Percentiles rank a stretch among this genome's conserved stretches.
Evolutionary conservation across 1,140 invertebrate species (phyloP).

Genomic region (Drosophila virilis): DNA sequence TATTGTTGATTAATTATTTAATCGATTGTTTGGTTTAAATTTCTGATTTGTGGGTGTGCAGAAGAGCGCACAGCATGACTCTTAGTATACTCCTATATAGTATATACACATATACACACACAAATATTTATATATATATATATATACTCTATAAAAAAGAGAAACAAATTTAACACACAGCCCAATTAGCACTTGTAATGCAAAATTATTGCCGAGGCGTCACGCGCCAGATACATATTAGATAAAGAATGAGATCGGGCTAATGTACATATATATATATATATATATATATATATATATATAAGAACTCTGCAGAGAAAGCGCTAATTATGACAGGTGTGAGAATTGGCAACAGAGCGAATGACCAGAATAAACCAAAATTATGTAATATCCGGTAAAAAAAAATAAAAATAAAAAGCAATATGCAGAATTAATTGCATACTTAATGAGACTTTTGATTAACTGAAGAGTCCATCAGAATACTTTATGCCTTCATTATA

Average conservation of each 20-base stretch:
- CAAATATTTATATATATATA: neutral
- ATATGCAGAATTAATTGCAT: neutral
- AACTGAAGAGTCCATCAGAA: neutral
- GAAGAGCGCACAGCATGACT: too few relatives aligned
- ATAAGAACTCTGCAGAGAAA: constrained; percentile 40
- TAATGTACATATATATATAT: neutral
- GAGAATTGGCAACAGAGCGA: constrained; percentile 9
- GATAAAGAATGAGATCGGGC: neutral
- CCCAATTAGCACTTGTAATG: constrained; percentile 58
- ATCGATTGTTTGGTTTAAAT: neutral
- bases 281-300: neutral
- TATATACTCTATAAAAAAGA: neutral
- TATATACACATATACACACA: neutral
- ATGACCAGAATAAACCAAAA: constrained; percentile 5
- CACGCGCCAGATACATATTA: constrained; percentile 8
- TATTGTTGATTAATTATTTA: constrained; percentile 4
- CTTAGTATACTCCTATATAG: too few relatives aligned
- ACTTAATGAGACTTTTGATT: neutral
- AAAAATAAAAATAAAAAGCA: neutral
- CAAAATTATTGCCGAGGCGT: constrained; percentile 39
- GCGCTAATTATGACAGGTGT: constrained; percentile 36
- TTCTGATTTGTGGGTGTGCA: neutral
- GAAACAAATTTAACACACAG: neutral
- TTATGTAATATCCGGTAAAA: constrained; percentile 33
- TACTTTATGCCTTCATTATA: too few relatives aligned